These are phyloP conservation scores for Scaptomyza caliginosa DNA, from an alignment of 2,888 invertebrate genomes.

Conservation along the genomic window DNA sequence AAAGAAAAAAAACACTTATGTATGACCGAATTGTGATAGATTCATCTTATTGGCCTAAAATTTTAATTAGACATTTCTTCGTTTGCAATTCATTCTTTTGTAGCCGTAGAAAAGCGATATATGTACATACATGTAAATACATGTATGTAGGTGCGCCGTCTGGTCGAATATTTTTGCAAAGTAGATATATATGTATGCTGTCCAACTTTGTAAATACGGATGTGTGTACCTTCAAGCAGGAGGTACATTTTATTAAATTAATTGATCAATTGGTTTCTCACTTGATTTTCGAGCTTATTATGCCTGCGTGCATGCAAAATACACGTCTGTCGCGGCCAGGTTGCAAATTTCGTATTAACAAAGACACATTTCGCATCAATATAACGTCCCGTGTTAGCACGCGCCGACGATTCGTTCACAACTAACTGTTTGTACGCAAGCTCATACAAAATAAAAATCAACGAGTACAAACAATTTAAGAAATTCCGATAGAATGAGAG, in stretches of 20 bases:
- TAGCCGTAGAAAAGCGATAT: conserved; percentile 28
- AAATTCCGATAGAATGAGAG: neutral
- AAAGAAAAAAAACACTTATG: neutral
- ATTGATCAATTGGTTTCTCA: conserved; percentile 2
- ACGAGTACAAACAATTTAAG: conserved; percentile 12
- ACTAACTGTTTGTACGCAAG: conserved; percentile 44
- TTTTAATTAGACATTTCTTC: conserved; percentile 5
- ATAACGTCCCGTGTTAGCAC: neutral
- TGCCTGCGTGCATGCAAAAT: conserved; percentile 7
- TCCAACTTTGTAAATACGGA: neutral
- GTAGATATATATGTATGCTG: neutral
- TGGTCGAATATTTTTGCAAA: conserved; percentile 36
- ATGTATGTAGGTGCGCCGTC: conserved; percentile 39
- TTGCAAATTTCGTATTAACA: conserved; percentile 27
- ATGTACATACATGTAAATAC: too few species aligned
- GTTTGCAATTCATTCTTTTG: conserved; percentile 4
- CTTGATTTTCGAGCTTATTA: neutral
- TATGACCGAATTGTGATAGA: neutral
- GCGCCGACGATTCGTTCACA: conserved; percentile 48
- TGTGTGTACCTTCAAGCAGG: neutral
- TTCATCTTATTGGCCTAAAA: neutral
- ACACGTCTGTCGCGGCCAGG: conserved; percentile 22
- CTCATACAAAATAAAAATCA: conserved; percentile 16
- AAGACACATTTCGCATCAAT: conserved; percentile 4
- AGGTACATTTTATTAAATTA: conserved; percentile 2